Percentiles rank a stretch among this genome's conserved stretches.
phyloP scores from a whole-genome alignment of 2,797 vertebrate genomes.

The Botia almorhae region DNA sequence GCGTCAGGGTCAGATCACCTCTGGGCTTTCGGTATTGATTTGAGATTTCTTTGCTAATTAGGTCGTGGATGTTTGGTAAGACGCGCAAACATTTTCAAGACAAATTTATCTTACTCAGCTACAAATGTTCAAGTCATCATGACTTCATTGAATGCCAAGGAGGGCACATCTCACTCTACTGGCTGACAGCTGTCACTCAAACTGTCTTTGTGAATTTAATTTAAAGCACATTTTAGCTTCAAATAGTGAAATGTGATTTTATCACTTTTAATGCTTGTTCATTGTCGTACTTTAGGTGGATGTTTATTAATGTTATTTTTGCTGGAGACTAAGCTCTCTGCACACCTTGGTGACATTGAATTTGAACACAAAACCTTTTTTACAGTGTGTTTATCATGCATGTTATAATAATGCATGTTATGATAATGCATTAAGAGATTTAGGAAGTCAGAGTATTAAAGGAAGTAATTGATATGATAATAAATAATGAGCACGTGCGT shows the following conservation, averaged over 20 bases:
- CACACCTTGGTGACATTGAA: no score
- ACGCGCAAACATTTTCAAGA: constrained; percentile 63
- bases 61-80: constrained; percentile 68
- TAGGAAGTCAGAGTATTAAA: no score
- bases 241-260: background rate
- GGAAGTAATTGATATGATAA: background rate
- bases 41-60: constrained; percentile 69
- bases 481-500: background rate
- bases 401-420: background rate
- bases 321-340: no score
- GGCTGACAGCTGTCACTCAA: constrained; percentile 1
- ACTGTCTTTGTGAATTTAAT: no score
- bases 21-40: constrained; percentile 70
- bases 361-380: no score
- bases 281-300: no score
- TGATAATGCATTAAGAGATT: background rate
- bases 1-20: constrained; percentile 55
- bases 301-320: no score
- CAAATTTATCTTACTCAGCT: constrained; percentile 56
- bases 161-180: background rate
- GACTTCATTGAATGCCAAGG: background rate
- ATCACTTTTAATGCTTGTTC: background rate
- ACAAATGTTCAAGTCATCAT: constrained; percentile 59
- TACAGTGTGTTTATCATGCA: no score
- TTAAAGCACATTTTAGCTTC: no score